These are phyloP conservation scores for Trypoxylus dichotomus DNA, from an alignment of 1,140 invertebrate genomes.

Conservation along the genomic window DNA sequence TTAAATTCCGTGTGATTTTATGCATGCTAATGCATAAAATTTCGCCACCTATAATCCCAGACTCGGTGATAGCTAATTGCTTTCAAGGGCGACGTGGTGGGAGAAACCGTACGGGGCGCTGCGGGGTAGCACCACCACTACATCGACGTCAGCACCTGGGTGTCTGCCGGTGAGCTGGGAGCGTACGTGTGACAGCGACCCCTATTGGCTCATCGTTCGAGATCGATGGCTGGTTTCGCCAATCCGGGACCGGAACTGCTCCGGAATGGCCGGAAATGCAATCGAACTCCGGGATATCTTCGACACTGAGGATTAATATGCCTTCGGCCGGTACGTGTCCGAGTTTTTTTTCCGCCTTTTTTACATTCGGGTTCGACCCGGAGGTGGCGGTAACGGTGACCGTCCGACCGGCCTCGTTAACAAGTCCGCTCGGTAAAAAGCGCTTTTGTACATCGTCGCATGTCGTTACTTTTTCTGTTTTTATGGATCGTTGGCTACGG, in stretches of 20 bases:
- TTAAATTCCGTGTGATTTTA: no score
- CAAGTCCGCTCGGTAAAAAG: no score
- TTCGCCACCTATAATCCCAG: no score
- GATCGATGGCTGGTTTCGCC: constrained; percentile 31
- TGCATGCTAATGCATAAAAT: no score
- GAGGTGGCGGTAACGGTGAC: no score
- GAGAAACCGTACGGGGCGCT: no score
- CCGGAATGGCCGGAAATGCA: constrained; percentile 32
- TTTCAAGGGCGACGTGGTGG: no score
- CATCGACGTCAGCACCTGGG: neutral
- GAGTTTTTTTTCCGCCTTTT: neutral
- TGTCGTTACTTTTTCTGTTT: no score
- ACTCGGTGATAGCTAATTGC: no score
- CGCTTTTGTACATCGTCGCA: no score
- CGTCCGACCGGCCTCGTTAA: no score
- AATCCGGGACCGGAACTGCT: constrained; percentile 31
- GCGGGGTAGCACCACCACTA: neutral
- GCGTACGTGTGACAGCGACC: constrained; percentile 14
- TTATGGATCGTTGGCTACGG: no score
- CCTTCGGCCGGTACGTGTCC: neutral
- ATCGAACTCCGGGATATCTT: constrained; percentile 28
- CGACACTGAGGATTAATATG: constrained; percentile 28
- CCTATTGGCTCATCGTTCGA: constrained; percentile 29
- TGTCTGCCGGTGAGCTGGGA: neutral
- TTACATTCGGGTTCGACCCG: neutral